These are phyloP conservation scores for Leptoteleia sp. DNA, from an alignment of 1,140 invertebrate genomes.

Conservation along the genomic window DNA sequence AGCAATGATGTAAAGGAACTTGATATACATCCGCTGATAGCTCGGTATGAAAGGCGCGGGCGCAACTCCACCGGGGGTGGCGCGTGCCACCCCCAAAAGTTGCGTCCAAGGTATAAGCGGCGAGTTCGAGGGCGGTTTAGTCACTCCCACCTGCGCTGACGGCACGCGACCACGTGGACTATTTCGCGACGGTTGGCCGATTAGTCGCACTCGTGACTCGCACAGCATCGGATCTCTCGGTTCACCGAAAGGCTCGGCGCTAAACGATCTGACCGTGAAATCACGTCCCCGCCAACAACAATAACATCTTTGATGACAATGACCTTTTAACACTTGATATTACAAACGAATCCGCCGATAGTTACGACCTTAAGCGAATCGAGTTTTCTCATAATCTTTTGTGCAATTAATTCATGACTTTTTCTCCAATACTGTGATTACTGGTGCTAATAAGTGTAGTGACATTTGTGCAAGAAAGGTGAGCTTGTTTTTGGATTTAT, in stretches of 20 bases:
- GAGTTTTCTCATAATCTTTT: no score
- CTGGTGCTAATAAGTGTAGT: conserved; percentile 30
- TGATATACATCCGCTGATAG: not conserved
- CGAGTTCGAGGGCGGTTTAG: conserved; percentile 73
- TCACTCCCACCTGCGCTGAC: conserved; percentile 80
- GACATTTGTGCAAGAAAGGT: conserved; percentile 19
- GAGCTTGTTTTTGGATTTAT: conserved; percentile 4
- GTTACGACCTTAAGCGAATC: not conserved
- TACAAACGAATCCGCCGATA: not conserved
- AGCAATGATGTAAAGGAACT: not conserved
- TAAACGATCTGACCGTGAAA: conserved; percentile 35
- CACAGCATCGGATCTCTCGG: conserved; percentile 68
- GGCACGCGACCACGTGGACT: conserved; percentile 76
- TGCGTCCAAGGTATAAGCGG: conserved; percentile 65
- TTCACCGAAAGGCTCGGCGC: conserved; percentile 39
- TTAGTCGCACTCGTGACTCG: conserved; percentile 70
- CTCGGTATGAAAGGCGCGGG: conserved; percentile 34
- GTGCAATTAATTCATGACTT: not conserved
- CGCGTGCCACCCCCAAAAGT: conserved; percentile 41
- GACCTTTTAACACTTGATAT: conserved; percentile 6
- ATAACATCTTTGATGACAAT: conserved; percentile 19
- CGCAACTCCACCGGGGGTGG: conserved; percentile 56
- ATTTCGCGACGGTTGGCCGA: conserved; percentile 68
- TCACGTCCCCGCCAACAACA: not conserved
- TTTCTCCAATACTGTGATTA: not conserved